phyloP scores from a whole-genome alignment of 2,113 vertebrate genomes.

The Gracilinanus agilis region DNA sequence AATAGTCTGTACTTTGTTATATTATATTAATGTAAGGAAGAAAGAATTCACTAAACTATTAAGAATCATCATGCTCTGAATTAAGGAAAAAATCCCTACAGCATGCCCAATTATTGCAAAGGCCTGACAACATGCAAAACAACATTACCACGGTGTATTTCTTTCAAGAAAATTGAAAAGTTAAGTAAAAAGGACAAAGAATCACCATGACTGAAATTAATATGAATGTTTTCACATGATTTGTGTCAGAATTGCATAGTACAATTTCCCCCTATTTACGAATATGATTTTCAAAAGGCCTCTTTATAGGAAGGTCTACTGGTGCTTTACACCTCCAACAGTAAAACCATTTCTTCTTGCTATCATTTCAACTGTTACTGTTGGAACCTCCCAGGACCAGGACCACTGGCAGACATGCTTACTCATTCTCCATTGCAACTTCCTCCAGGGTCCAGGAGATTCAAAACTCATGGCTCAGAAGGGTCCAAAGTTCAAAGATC shows the following conservation, averaged over 20 bases:
- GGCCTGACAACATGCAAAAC: not conserved
- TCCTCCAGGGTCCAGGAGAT: not conserved
- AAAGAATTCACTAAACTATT: conserved; percentile 16
- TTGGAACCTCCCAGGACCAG: not conserved
- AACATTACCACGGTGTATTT: not conserved
- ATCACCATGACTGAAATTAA: not conserved
- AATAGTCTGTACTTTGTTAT: conserved; percentile 1
- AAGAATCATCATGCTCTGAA: not conserved
- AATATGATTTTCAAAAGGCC: not conserved
- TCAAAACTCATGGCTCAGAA: not conserved
- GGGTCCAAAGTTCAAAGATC: not conserved
- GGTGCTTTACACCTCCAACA: not conserved
- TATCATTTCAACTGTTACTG: not conserved
- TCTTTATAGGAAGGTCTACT: not conserved
- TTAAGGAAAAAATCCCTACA: not conserved
- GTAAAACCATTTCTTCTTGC: not conserved
- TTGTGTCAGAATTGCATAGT: not conserved
- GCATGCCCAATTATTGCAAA: not conserved
- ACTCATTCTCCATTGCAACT: not conserved
- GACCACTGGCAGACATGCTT: not conserved
- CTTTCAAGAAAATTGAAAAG: conserved; percentile 12
- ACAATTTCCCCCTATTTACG: not conserved
- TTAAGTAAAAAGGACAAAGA: not conserved
- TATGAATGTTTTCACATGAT: conserved; percentile 1
- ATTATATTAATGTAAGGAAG: conserved; percentile 43